Evolutionary conservation across 2,113 vertebrate species (phyloP).

Genomic region (Chaetodon auriga): DNA sequence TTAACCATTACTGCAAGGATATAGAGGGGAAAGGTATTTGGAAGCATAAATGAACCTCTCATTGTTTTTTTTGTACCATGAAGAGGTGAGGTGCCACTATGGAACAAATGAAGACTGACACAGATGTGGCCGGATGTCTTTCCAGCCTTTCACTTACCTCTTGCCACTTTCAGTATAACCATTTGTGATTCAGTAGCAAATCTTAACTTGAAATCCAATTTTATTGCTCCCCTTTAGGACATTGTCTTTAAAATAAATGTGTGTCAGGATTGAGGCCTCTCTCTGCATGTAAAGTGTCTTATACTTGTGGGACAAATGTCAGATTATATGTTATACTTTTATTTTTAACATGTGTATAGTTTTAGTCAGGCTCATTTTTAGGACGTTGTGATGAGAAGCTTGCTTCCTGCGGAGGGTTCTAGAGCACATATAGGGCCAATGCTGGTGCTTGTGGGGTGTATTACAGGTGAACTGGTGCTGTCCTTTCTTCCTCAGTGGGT

Average conservation of each 20-base stretch:
- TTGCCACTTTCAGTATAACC: not conserved
- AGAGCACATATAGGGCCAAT: not conserved
- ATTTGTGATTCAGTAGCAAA: constrained; percentile 7
- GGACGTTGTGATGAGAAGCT: not conserved
- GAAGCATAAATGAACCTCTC: constrained; percentile 60
- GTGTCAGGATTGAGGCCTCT: not conserved
- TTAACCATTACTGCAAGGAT: constrained; percentile 2
- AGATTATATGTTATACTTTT: not conserved
- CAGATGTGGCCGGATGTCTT: constrained; percentile 40
- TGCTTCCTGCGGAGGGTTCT: not conserved
- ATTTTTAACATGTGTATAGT: constrained; percentile 28
- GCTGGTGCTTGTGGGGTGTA: constrained; percentile 14
- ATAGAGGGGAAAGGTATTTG: not conserved
- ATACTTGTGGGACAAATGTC: constrained; percentile 10
- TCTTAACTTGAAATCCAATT: constrained; percentile 2
- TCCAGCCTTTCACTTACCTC: constrained; percentile 29
- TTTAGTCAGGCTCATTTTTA: constrained; percentile 14
- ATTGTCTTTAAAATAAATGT: not conserved
- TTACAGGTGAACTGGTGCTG: constrained; percentile 48
- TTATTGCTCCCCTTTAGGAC: constrained; percentile 11
- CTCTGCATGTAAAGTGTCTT: constrained; percentile 31
- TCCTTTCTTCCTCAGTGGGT: constrained; percentile 44
- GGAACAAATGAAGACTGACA: constrained; percentile 63
- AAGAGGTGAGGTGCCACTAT: constrained; percentile 54
- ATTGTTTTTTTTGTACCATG: not conserved